Evolutionary conservation across 1,140 invertebrate species (phyloP).

Genomic region (Drosophila repletoides): DNA sequence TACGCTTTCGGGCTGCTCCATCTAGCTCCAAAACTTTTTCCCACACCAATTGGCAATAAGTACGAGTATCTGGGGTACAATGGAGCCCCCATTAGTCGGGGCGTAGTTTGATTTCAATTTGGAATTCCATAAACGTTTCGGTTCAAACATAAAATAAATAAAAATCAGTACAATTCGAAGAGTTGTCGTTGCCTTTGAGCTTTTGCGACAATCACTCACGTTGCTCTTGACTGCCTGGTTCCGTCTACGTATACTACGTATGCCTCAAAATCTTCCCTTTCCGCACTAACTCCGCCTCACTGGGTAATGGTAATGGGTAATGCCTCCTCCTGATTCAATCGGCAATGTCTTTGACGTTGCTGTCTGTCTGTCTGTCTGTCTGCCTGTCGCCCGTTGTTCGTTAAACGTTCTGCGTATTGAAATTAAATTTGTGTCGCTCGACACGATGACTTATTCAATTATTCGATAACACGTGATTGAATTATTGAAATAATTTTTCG

Average conservation of each 20-base stretch:
- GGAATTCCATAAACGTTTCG: slow-evolving; percentile 68
- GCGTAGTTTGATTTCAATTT: slow-evolving; percentile 63
- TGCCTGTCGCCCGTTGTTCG: slow-evolving; percentile 25
- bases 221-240: slow-evolving; percentile 39
- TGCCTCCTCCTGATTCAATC: slow-evolving; percentile 41
- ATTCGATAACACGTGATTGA: slow-evolving; percentile 80
- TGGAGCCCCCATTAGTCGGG: slow-evolving; percentile 21
- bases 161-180: slow-evolving; percentile 81
- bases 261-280: not conserved
- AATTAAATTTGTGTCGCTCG: slow-evolving; percentile 79
- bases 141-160: slow-evolving; percentile 81
- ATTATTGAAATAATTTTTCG: slow-evolving; percentile 66
- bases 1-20: not conserved
- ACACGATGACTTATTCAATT: slow-evolving; percentile 80
- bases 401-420: slow-evolving; percentile 78
- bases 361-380: no score
- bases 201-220: slow-evolving; percentile 80
- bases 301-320: no score
- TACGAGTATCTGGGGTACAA: slow-evolving; percentile 26
- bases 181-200: slow-evolving; percentile 76
- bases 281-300: not conserved
- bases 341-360: slow-evolving; percentile 69
- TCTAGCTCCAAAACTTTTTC: slow-evolving; percentile 47
- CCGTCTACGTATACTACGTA: slow-evolving; percentile 54
- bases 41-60: slow-evolving; percentile 64